Conservation (phyloP, 1,140 invertebrate genomes). For the Mycetomoellerius zeteki region DNA sequence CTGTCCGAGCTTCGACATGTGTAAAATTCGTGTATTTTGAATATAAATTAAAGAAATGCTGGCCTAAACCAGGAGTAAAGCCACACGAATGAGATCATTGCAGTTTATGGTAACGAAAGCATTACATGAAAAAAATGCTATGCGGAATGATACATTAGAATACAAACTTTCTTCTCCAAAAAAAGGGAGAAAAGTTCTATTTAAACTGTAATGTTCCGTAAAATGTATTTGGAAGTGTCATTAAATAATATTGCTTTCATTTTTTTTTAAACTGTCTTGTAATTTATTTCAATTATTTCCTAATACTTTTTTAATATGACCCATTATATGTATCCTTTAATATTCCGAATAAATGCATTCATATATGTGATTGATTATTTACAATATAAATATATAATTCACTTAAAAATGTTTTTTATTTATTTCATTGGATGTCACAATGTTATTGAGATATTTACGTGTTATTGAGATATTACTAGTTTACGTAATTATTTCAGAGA, state of each 20-base stretch:
- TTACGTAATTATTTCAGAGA: background rate
- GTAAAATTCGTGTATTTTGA: conserved; percentile 81
- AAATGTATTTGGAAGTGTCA: conserved; percentile 83
- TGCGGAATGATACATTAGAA: conserved; percentile 70
- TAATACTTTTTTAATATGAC: background rate
- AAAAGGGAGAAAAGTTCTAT: conserved; percentile 49
- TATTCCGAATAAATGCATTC: background rate
- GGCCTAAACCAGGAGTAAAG: conserved; percentile 76
- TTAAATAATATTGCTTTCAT: conserved; percentile 85
- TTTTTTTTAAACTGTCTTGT: conserved; percentile 80
- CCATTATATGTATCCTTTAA: background rate
- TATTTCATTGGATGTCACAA: background rate
- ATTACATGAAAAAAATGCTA: conserved; percentile 57
- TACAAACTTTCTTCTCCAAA: conserved; percentile 73
- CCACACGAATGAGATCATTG: conserved; percentile 65
- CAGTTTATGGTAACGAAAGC: conserved; percentile 22
- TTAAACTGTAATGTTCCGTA: conserved; percentile 74
- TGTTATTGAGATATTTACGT: conserved; percentile 26
- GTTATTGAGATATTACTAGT: conserved; percentile 15
- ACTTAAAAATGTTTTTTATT: background rate
- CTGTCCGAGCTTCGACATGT: conserved; percentile 66
- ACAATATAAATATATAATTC: conserved; percentile 3
- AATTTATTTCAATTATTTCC: conserved; percentile 61
- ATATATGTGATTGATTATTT: background rate
- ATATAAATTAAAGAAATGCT: conserved; percentile 78